Evolutionary conservation across 2,113 vertebrate species (phyloP).

Genomic region (Nettapus auritus): DNA sequence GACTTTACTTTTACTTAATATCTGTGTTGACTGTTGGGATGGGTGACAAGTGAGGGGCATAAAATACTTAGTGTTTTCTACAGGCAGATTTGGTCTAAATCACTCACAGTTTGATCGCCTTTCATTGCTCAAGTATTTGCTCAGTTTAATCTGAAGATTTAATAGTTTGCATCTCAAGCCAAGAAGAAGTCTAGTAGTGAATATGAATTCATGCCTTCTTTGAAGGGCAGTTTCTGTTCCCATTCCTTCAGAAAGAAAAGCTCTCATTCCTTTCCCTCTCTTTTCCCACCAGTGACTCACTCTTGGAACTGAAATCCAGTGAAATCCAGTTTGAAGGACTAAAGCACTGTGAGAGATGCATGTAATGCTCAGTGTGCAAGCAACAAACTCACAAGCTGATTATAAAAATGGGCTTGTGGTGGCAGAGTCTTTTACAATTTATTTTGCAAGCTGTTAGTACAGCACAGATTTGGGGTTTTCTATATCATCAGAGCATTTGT

Average conservation of each 20-base stretch:
- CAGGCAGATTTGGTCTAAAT: background rate
- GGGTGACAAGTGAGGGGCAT: background rate
- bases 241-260: background rate
- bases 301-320: background rate
- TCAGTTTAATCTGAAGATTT: background rate
- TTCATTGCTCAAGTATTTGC: background rate
- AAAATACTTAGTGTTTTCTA: background rate
- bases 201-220: background rate
- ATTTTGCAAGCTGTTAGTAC: background rate
- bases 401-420: background rate
- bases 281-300: background rate
- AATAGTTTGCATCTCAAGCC: background rate
- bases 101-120: background rate
- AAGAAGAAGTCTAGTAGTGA: background rate
- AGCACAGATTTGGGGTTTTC: background rate
- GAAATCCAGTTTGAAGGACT: background rate
- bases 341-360: background rate
- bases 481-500: background rate
- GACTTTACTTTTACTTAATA: background rate
- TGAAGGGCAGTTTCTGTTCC: background rate
- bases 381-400: background rate
- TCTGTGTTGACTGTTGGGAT: background rate
- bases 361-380: background rate
- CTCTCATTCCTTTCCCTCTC: background rate
- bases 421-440: background rate